These are phyloP conservation scores for Drosophila watanabei DNA, from an alignment of 1,140 invertebrate genomes.

Conservation along the genomic window DNA sequence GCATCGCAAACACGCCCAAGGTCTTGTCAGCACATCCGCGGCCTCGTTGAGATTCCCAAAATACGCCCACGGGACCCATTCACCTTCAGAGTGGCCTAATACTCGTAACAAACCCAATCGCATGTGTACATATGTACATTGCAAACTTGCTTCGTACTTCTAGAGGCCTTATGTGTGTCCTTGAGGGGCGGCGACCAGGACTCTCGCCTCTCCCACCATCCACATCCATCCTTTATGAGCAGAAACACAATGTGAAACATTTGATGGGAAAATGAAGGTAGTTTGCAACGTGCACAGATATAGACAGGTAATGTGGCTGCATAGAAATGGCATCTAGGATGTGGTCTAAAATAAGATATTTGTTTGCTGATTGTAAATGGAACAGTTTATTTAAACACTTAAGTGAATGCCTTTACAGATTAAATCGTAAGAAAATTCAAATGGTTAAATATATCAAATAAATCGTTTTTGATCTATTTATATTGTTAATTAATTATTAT, in stretches of 20 bases:
- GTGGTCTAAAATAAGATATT: conserved; percentile 9
- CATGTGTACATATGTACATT: conserved; percentile 23
- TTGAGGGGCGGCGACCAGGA: conserved; percentile 8
- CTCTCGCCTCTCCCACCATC: conserved; percentile 1
- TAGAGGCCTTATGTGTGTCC: conserved; percentile 28
- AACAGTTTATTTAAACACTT: background rate
- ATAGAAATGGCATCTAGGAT: conserved; percentile 1
- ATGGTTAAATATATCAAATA: background rate
- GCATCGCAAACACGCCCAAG: conserved; percentile 42
- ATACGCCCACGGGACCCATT: conserved; percentile 70
- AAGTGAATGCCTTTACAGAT: background rate
- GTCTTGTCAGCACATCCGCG: conserved; percentile 41
- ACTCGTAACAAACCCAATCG: conserved; percentile 41
- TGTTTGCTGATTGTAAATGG: background rate
- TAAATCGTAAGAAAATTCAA: background rate
- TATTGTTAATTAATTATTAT: too few relatives aligned
- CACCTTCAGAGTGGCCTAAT: conserved; percentile 42
- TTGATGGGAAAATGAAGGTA: conserved; percentile 7
- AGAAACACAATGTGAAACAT: conserved; percentile 22
- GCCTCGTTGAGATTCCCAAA: conserved; percentile 29
- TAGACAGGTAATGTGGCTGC: background rate
- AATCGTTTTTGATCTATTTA: background rate
- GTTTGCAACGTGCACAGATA: background rate
- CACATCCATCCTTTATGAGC: background rate
- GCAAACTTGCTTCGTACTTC: conserved; percentile 19